phyloP scores from a whole-genome alignment of 2,888 invertebrate genomes.

The Atrina japonica region DNA sequence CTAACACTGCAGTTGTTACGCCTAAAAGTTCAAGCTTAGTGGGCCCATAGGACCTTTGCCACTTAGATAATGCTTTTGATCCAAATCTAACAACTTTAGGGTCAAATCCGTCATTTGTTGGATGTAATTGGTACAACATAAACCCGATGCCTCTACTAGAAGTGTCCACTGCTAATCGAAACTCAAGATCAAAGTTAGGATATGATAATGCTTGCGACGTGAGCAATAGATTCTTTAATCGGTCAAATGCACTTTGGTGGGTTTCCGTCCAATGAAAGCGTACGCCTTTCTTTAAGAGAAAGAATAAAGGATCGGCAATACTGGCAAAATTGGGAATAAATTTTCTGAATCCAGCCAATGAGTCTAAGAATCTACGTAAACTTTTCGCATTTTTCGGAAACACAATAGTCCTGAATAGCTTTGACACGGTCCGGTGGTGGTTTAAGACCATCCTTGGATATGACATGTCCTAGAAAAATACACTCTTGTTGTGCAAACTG shows the following conservation, averaged over 20 bases:
- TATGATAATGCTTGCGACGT: constrained; percentile 48
- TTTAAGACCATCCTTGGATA: constrained; percentile 38
- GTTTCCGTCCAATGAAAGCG: constrained; percentile 38
- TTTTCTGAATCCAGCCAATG: constrained; percentile 52
- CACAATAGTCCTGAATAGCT: constrained; percentile 31
- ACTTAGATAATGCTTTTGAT: constrained; percentile 31
- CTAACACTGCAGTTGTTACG: constrained; percentile 28
- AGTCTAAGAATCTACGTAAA: constrained; percentile 40
- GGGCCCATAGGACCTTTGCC: constrained; percentile 34
- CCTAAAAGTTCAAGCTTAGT: constrained; percentile 37
- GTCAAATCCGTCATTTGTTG: too few species aligned
- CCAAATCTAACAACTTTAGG: constrained; percentile 37
- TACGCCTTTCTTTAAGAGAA: constrained; percentile 31
- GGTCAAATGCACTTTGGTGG: constrained; percentile 33
- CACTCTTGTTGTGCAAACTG: constrained; percentile 27
- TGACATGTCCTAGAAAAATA: constrained; percentile 48
- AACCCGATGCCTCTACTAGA: constrained; percentile 46
- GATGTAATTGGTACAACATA: constrained; percentile 50
- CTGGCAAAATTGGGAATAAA: constrained; percentile 45
- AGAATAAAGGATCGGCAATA: constrained; percentile 37
- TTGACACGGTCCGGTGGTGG: constrained; percentile 42
- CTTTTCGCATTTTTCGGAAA: constrained; percentile 34
- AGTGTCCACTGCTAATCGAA: constrained; percentile 45
- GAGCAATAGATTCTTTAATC: constrained; percentile 31
- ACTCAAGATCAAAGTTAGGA: constrained; percentile 45